Base-by-base conservation (phyloP, 1,140 invertebrate genomes). In the Subanguina moxae region DNA sequence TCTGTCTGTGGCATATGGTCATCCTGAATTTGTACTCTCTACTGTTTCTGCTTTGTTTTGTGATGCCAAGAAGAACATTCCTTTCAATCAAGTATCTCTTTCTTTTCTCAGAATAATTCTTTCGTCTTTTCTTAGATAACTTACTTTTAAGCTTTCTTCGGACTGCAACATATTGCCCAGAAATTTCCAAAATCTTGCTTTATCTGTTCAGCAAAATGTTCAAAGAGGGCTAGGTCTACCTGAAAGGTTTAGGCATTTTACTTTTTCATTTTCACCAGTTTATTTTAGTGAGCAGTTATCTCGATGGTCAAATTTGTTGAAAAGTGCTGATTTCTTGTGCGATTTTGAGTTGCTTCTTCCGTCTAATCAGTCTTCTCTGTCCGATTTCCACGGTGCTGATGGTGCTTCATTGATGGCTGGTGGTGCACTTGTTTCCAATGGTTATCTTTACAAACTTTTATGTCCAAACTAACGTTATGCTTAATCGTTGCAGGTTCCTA, bases 21-120 rank as follows among this genome's bases (percentile, higher is more conserved):
- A 58, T 30, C 76, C 76, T 19, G 77, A 77, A 57, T 62, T 79
- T 9, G 25, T 79, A 17, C 74, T 79, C 58, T 66, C 77, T 7
- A 28, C 76, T 25, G 45, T 74, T 23, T 28, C 32, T 1, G 52
- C 72, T 8, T 63, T 77, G 8, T 62, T 77, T 9, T 77, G 74
- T 30, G 77, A 77, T 48, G 15, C 62, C 17, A 78, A 77, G 25
- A 61, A 68, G 38, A 65, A 68, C 43, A 46, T 77, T 42, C 75
- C 75, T 21, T 69, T 76, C 27, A 74, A 74, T 58, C 71, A 72
- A 38, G 30, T 72, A 52, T 7, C n/a, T 52, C 3, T 19, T 52
- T 52, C 17, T 7, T 7, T 7, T 52, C 15, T 52, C 3, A 25
- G 3, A 52, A 7, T 21, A 52, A 7, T 52, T 15, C 3, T 5